Percentiles rank a stretch among this genome's conserved stretches.
Conservation (phyloP, 2,888 invertebrate species). For the Blera fallax region DNA sequence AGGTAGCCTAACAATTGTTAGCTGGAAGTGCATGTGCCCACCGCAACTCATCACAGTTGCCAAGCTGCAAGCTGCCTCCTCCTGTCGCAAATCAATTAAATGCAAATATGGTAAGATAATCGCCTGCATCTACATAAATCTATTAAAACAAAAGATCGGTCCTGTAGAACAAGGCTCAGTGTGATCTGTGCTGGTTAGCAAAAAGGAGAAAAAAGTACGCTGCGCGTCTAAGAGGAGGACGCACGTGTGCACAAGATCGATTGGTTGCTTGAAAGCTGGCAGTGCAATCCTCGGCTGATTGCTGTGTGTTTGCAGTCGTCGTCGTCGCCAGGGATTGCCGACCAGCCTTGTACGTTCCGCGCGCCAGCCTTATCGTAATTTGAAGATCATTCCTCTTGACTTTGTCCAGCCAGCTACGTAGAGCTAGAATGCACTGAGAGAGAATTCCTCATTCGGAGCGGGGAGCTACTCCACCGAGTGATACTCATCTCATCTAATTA, state of each 20-base stretch:
- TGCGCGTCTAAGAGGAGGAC: slow-evolving; percentile 38
- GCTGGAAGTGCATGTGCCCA: slow-evolving; percentile 5
- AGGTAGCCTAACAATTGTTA: no score
- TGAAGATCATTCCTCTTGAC: slow-evolving; percentile 73
- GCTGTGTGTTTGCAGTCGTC: slow-evolving; percentile 12
- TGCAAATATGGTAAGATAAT: slow-evolving; percentile 76
- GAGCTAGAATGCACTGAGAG: slow-evolving; percentile 1
- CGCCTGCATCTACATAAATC: slow-evolving; percentile 74
- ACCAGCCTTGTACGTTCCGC: slow-evolving; percentile 25
- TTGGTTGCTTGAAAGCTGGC: slow-evolving; percentile 69
- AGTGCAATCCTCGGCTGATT: slow-evolving; percentile 20
- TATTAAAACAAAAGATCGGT: slow-evolving; percentile 70
- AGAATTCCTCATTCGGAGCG: neutral
- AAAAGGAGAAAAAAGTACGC: slow-evolving; percentile 42
- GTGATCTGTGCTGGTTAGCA: neutral
- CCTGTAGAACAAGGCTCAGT: slow-evolving; percentile 56
- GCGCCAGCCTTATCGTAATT: slow-evolving; percentile 69
- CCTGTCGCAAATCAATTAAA: slow-evolving; percentile 76
- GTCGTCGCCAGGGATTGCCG: neutral
- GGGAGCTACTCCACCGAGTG: slow-evolving; percentile 31
- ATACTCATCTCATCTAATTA: slow-evolving; percentile 75
- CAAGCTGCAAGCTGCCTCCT: slow-evolving; percentile 13
- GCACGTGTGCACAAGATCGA: slow-evolving; percentile 71
- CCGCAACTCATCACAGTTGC: slow-evolving; percentile 51
- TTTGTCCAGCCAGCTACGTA: slow-evolving; percentile 48